phyloP scores from a whole-genome alignment of 2,797 vertebrate genomes.

The Chaenodraco wilsoni region DNA sequence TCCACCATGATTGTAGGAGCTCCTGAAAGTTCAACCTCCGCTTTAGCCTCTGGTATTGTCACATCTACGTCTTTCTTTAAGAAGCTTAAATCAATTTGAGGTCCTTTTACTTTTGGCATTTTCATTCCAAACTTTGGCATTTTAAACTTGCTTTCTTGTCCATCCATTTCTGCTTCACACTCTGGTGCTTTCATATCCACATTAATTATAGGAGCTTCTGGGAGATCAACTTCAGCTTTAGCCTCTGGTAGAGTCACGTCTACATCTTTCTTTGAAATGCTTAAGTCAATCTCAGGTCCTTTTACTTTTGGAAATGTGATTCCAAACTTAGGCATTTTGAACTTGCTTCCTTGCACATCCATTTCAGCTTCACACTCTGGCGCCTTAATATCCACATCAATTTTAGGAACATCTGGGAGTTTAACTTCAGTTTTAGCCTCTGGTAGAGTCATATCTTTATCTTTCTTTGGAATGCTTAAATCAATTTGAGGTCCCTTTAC shows the following conservation, averaged over 20 bases:
- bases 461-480: constrained; percentile 35
- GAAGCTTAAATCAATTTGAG: constrained; percentile 41
- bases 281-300: constrained; percentile 38
- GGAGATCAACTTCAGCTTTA: background rate
- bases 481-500: constrained; percentile 35
- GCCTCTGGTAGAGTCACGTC: constrained; percentile 25
- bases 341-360: constrained; percentile 37
- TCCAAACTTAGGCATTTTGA: constrained; percentile 15
- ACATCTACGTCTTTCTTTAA: constrained; percentile 40
- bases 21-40: constrained; percentile 26
- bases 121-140: background rate
- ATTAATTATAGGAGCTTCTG: constrained; percentile 27
- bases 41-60: constrained; percentile 38
- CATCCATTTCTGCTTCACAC: constrained; percentile 20
- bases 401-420: constrained; percentile 20
- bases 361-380: constrained; percentile 21
- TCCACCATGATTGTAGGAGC: constrained; percentile 3
- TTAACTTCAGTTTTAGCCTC: background rate
- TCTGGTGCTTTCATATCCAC: constrained; percentile 17
- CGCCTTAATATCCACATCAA: constrained; percentile 14
- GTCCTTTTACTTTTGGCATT: constrained; percentile 24
- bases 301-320: constrained; percentile 35
- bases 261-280: constrained; percentile 30
- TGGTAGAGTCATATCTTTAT: constrained; percentile 25
- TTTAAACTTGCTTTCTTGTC: constrained; percentile 49